Evolutionary conservation across 2,888 invertebrate species (phyloP), one percentile per base, ranked within the genome.

Genomic region (Cheilosia impressa): DNA sequence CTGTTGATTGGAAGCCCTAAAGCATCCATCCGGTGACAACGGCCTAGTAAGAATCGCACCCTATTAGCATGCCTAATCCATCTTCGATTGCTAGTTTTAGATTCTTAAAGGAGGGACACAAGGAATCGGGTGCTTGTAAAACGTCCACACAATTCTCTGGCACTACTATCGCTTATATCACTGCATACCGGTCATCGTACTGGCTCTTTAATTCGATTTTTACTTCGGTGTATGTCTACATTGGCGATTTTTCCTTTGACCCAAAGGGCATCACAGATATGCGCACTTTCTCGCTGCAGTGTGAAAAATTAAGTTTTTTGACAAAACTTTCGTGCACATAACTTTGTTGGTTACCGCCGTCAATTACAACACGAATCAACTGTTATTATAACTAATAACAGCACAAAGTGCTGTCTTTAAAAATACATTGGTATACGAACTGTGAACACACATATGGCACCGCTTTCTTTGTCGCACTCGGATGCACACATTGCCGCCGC

Each of bases 321-420:
- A 27, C 45, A 3, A 63, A 15, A 34, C 19, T 50, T 34, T 47
- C 47, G 7, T 19, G 50, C 19, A 47, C 19, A 50, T 63, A 50
- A 15, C 6, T 34, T 19, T 38, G 38, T 38, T 58, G 58, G 7
- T 38, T 50, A 9, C 65, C 50, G 4, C 50, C 65, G 3, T 52
- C 50, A 31, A 65, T 34, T 24, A 65, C 19, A 27, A 65, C 65
- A 15, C 34, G 65, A 31, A 63, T 47, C 31, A 63, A 31, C 17
- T 47, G 45, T 63, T 63, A 2, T 63, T 38, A 4, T 24, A 45
- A 10, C n/a, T 17, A 45, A 57, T 31, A 31, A 5, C 31, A 17
- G 34, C 17, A n/a, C 55, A 57, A 31, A 4, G 5, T 17, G 31
- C 50, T 15, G 34, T 65, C 22, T 50, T 50, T 65, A 65, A 17